Percentiles rank a stretch among this genome's conserved stretches.
Evolutionary conservation across 2,888 invertebrate genomes (phyloP).

Genomic region (Melanargia galathea): DNA sequence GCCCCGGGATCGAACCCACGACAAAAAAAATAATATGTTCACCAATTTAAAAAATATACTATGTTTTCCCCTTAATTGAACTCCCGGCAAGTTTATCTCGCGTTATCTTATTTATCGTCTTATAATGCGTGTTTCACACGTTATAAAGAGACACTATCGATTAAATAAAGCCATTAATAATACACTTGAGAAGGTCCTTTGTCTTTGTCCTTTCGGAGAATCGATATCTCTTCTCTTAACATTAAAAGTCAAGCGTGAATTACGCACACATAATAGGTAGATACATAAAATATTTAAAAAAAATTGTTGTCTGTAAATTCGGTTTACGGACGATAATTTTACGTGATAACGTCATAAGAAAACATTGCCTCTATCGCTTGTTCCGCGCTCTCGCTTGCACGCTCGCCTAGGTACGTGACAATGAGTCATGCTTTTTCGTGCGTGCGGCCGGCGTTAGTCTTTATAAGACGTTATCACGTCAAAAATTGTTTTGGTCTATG

Average conservation of each 20-base stretch:
- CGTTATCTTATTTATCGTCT: conserved; percentile 41
- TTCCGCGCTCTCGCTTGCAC: too few species aligned
- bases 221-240: conserved; percentile 5
- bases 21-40: not conserved
- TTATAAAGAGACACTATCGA: conserved; percentile 35
- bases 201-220: conserved; percentile 31
- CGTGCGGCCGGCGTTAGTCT: too few species aligned
- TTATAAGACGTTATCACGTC: too few species aligned
- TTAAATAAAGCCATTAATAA: conserved; percentile 36
- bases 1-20: too few species aligned
- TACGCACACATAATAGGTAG: not conserved
- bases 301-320: too few species aligned
- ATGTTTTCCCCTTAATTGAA: conserved; percentile 23
- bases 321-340: too few species aligned
- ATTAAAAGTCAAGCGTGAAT: not conserved
- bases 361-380: too few species aligned
- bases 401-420: too few species aligned
- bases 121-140: conserved; percentile 42
- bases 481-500: too few species aligned
- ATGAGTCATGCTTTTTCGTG: too few species aligned
- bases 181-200: conserved; percentile 35
- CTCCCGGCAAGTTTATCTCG: conserved; percentile 24
- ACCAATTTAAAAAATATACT: not conserved
- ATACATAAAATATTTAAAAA: too few species aligned
- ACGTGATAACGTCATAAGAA: too few species aligned